A percentile compares a stretch with the other conserved stretches of the same genome.
phyloP scores from a whole-genome alignment of 2,797 vertebrate genomes.

The Hozukius guyotensis region DNA sequence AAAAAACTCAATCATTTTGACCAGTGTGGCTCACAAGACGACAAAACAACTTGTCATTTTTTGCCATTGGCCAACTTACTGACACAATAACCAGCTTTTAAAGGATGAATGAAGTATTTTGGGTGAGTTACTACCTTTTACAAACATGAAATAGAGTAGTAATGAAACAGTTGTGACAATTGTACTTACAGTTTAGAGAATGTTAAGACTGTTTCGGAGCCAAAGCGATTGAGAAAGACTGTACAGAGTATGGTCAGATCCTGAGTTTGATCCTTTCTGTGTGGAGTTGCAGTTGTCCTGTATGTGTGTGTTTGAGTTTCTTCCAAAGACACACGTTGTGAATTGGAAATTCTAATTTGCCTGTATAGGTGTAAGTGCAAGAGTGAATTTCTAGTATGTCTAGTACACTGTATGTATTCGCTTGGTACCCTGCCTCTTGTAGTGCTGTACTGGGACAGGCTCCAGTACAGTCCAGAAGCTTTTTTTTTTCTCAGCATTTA shows the following conservation, averaged over 20 bases:
- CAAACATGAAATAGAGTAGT: not conserved
- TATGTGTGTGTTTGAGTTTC: not conserved
- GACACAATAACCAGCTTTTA: not conserved
- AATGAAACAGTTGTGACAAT: not conserved
- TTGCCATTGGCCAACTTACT: not conserved
- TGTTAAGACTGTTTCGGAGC: too few relatives aligned
- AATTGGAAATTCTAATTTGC: conserved; percentile 1
- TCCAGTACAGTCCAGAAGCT: not conserved
- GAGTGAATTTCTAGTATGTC: not conserved
- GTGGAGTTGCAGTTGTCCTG: not conserved
- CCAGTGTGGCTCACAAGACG: not conserved
- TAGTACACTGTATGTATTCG: not conserved
- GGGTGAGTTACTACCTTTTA: not conserved
- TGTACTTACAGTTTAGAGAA: too few relatives aligned
- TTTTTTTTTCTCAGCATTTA: not conserved
- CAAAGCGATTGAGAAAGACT: not conserved
- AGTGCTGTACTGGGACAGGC: conserved; percentile 1
- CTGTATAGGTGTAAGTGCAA: conserved; percentile 1
- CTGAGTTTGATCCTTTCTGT: not conserved
- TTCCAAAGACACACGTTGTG: not conserved
- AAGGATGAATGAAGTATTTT: not conserved
- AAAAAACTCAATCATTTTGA: too few relatives aligned
- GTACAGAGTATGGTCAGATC: not conserved
- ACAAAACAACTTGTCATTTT: not conserved
- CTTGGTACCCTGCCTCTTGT: not conserved